A percentile compares a stretch with the other conserved stretches of the same genome.
These are phyloP conservation scores for Eretmochelys imbricata DNA, from an alignment of 2,113 vertebrate species.

Conservation along the genomic window DNA sequence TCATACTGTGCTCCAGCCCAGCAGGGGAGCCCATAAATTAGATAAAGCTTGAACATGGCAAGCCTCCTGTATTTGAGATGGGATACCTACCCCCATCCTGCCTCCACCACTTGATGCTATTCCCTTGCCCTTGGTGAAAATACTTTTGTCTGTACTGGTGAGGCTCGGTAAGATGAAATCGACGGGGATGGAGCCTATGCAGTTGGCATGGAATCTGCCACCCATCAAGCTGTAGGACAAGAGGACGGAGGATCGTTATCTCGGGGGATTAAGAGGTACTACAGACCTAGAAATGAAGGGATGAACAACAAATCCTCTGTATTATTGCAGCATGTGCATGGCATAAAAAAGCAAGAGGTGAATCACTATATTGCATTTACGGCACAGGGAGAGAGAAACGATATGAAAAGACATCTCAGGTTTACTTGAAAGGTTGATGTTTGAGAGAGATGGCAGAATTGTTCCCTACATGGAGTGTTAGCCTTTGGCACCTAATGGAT, in stretches of 20 bases:
- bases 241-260: slow-evolving; percentile 27
- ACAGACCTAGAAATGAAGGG: slow-evolving; percentile 64
- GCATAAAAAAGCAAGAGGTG: slow-evolving; percentile 56
- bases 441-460: not conserved
- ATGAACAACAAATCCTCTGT: slow-evolving; percentile 71
- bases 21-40: not conserved
- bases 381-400: slow-evolving; percentile 26
- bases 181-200: not conserved
- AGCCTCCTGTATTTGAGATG: not conserved
- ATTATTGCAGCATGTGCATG: slow-evolving; percentile 66
- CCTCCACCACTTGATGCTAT: not conserved
- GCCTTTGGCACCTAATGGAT: not conserved
- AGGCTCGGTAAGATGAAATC: not conserved
- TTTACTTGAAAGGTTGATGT: slow-evolving; percentile 34
- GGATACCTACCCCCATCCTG: not conserved
- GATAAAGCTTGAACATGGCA: not conserved
- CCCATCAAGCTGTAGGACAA: not conserved
- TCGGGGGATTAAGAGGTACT: not conserved
- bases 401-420: slow-evolving; percentile 43
- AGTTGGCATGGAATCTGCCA: not conserved
- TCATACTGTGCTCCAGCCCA: not conserved
- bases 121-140: not conserved
- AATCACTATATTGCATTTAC: slow-evolving; percentile 76
- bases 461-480: slow-evolving; percentile 2
- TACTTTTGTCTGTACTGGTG: not conserved